Base-by-base conservation (phyloP, 1,140 invertebrate genomes). In the Meloidogyne hapla region DNA sequence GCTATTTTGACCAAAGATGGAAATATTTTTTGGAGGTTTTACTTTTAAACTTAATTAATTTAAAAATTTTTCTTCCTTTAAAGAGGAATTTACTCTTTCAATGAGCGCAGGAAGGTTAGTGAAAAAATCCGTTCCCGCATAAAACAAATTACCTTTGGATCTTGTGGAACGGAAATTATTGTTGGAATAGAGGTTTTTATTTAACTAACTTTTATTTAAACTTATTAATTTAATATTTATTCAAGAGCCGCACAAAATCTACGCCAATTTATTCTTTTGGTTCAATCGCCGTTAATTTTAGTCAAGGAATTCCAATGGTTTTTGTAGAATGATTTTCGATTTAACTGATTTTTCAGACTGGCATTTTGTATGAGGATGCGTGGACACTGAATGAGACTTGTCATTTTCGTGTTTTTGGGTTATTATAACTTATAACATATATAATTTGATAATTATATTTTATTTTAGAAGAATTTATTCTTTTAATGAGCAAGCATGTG, bases 181-280 rank as follows among this genome's bases (percentile, higher is more conserved):
- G 85, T 88, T 72, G 90, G 90, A 1, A 85, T 87, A 25, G 87
- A 94, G 87, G 33, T 33, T 33, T 33, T 1, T 33, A 33, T 33
- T 33, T 0, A 33, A 33, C n/a, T n/a, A n/a, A n/a, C n/a, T n/a
- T 33, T 0, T 33, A 33, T 33, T 33, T 33, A n/a, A n/a, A n/a
- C n/a, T 33, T 3, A 5, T 33, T 33, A 33, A 33, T 33, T 33
- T 33, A 33, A 33, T 33, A 0, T 33, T 33, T 33, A 0, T 33
- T 33, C 8, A 33, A 33, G 33, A 94, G 96, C 28, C 94, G 94
- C 79, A 94, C 96, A 92, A 93, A 95, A 87, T 94, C 93, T 80
- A 92, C 92, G 83, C 95, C 96, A 0, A 94, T 98, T 90, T 99
- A 98, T 89, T 94, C 98, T 88, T 91, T 92, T 2, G 96, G 96